Conservation (phyloP, 2,888 invertebrate species). For the Urechis unicinctus region DNA sequence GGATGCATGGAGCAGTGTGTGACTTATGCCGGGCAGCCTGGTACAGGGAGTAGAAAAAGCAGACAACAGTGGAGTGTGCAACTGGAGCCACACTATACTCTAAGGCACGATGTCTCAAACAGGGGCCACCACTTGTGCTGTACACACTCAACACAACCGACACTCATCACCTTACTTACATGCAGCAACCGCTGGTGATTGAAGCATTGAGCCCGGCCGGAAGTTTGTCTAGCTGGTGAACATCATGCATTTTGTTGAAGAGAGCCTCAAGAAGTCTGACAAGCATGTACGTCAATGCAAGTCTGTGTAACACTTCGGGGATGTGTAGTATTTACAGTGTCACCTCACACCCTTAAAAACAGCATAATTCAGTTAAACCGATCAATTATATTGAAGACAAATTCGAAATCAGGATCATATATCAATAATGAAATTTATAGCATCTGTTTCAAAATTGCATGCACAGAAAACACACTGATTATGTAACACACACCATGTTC, state of each 20-base stretch:
- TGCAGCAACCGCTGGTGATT: too few species aligned
- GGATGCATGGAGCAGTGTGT: too few species aligned
- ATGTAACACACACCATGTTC: too few species aligned
- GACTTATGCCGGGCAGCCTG: slow-evolving; percentile 74
- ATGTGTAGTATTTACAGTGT: slow-evolving; percentile 56
- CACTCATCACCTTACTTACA: too few species aligned
- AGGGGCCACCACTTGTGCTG: slow-evolving; percentile 30
- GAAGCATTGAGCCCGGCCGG: neutral
- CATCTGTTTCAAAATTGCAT: too few species aligned
- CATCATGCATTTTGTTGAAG: neutral
- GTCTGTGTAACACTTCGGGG: slow-evolving; percentile 85
- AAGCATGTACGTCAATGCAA: slow-evolving; percentile 72
- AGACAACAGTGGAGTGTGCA: slow-evolving; percentile 62
- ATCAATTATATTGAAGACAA: too few species aligned
- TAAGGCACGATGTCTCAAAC: slow-evolving; percentile 44
- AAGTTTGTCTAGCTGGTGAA: neutral
- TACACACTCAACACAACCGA: too few species aligned
- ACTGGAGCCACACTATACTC: slow-evolving; percentile 66
- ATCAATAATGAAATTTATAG: too few species aligned
- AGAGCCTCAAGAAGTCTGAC: neutral
- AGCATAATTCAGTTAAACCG: too few species aligned
- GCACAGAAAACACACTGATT: too few species aligned
- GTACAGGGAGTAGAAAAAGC: slow-evolving; percentile 67
- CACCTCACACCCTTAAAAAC: neutral
- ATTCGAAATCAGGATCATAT: neutral